Evolutionary conservation across 2,888 invertebrate genomes (phyloP), one percentile per base, ranked within the genome.

Genomic region (Sphecodes monilicornis): DNA sequence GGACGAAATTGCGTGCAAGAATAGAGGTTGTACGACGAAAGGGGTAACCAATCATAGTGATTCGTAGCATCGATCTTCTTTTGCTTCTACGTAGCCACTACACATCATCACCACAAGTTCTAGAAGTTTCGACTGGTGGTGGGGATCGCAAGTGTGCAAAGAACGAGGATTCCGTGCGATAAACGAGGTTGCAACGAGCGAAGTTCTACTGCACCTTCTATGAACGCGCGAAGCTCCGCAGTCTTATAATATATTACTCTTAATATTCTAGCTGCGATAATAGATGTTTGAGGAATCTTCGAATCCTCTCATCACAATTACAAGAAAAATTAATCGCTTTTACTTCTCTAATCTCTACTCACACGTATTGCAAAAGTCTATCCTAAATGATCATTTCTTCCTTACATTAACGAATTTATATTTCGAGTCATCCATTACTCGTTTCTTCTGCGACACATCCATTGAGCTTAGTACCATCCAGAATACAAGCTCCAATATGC

Each of bases 391-490:
- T 39, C 68, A 13, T 22, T 39, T 68, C 68, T 36, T 66, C 10
- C 32, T 66, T 66, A 66, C 32, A n/a, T 39, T 11, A 68, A 68
- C 68, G 68, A 36, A 68, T 68, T 68, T 39, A 13, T 68, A 13
- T 68, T 10, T 68, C 36, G 32, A 32, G n/a, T 68, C 66, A 36
- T 68, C n/a, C 36, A 13, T n/a, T n/a, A 54, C 54, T 54, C 54
- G 54, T 54, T n/a, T 39, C 11, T 13, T 39, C 39, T 11, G n/a
- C 36, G 39, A 73, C 26, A 57, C 57, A 26, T 57, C 57, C 73
- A 39, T 39, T 57, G 43, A 75, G 64, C 32, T 43, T 75, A 74
- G 43, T 64, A 75, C n/a, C 64, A 22, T 43, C 29, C 64, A n/a
- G 29, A 64, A 64, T 32, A 64, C 41, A 64, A 64, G 64, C 41